Conservation (phyloP, 2,113 vertebrate species). For the Chionodraco myersi region DNA sequence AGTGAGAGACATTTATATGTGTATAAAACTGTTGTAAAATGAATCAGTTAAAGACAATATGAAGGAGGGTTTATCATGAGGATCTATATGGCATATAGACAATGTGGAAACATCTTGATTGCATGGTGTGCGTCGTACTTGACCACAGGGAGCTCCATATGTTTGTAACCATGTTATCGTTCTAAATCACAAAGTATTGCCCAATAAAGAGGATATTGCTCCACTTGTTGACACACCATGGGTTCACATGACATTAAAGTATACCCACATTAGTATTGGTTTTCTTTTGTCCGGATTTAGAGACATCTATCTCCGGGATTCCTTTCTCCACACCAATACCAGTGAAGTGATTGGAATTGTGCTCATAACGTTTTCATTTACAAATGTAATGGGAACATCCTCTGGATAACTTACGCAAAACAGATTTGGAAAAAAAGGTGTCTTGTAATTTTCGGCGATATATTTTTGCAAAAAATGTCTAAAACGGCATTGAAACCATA, state of each 20-base stretch:
- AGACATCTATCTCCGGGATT: slow-evolving; percentile 9
- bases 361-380: neutral
- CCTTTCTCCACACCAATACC: neutral
- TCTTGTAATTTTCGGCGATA: neutral
- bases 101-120: slow-evolving; percentile 37
- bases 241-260: slow-evolving; percentile 31
- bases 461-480: neutral
- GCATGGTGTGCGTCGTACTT: slow-evolving; percentile 37
- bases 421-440: neutral
- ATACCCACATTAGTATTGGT: slow-evolving; percentile 50
- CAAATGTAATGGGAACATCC: neutral
- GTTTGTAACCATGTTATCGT: slow-evolving; percentile 29
- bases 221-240: slow-evolving; percentile 37
- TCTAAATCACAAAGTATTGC: slow-evolving; percentile 39
- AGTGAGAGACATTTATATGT: neutral
- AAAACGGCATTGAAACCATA: neutral
- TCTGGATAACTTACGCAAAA: too few relatives aligned
- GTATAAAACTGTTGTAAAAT: neutral
- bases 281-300: slow-evolving; percentile 29
- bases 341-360: slow-evolving; percentile 5
- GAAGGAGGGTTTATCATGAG: neutral
- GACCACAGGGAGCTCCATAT: slow-evolving; percentile 18
- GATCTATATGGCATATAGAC: too few relatives aligned
- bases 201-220: slow-evolving; percentile 20
- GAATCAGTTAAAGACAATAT: neutral